Evolutionary conservation across 2,797 vertebrate species (phyloP), one percentile per base, ranked within the genome.

Genomic region (Semotilus atromaculatus): DNA sequence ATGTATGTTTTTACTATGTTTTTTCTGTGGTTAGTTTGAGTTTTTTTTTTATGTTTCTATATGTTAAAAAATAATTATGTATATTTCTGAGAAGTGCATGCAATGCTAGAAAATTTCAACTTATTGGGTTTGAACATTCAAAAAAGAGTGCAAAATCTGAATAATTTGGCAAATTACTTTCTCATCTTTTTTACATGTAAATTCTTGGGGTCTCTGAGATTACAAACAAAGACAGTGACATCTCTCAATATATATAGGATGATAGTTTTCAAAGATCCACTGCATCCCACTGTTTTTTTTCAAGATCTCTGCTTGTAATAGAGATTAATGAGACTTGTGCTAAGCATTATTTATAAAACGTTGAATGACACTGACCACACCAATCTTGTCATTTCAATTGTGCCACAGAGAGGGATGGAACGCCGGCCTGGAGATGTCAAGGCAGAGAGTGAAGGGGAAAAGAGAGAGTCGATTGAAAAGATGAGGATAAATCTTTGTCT

Each of bases 401-500:
- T 79, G 67, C 79, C 48, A 34, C 16, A 38, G 31, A 77, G 45
- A 79, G 74, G 29, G 40, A 85, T 74, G 71, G 70, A 48, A 73
- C 14, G 13, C 21, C 64, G 53, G 43, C 38, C 70, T 60, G 62
- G 68, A 80, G 76, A 80, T 80, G 79, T 81, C 70, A 74, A 82
- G 75, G 70, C 31, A 80, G 60, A 38, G 68, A 85, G 73, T 76
- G 86, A 88, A 83, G 82, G 51, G 34, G 78, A 81, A 86, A 87
- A 66, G 62, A 77, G 45, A 60, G 64, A 51, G 72, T 82, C 80
- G 88, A 92, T 90, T 90, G 89, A 93, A 92, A 94, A 92, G 89
- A 83, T 89, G 88, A 80, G 23, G 85, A 90, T 89, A 92, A 92
- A 90, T 92, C 93, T 95, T 94, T 94, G 94, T 85, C 93, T 94